Conservation (phyloP, 2,797 vertebrate species). For the Coluber constrictor region DNA sequence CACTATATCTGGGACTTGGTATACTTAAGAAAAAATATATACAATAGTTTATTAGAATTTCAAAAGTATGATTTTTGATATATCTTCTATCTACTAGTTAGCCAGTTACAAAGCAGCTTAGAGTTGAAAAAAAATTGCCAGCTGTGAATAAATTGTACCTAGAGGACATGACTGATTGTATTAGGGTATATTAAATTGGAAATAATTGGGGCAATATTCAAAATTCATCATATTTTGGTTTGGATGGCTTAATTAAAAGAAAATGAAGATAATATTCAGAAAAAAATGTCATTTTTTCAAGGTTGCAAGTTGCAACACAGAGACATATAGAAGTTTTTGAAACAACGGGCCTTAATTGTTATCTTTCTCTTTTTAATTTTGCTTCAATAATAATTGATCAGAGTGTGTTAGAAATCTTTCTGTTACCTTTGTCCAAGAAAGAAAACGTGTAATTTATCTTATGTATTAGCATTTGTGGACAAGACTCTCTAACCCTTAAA, state of each 20-base stretch:
- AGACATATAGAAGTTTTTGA: neutral
- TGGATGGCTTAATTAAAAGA: constrained; percentile 48
- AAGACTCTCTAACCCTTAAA: constrained; percentile 27
- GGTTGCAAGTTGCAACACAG: neutral
- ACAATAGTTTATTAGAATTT: constrained; percentile 20
- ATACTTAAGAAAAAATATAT: neutral
- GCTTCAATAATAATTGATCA: constrained; percentile 43
- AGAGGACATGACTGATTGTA: constrained; percentile 33
- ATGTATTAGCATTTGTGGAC: constrained; percentile 35
- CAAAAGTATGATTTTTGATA: constrained; percentile 17
- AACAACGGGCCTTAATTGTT: constrained; percentile 26
- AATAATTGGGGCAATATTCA: constrained; percentile 27
- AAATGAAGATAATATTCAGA: constrained; percentile 9
- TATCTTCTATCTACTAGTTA: constrained; percentile 2
- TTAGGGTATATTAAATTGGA: constrained; percentile 21
- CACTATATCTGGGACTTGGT: constrained; percentile 12
- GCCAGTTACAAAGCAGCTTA: neutral
- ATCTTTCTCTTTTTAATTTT: constrained; percentile 42
- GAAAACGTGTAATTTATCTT: constrained; percentile 23
- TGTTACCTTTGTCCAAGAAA: constrained; percentile 30
- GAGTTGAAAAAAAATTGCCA: constrained; percentile 5
- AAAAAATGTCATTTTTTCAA: neutral
- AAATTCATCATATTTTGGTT: constrained; percentile 27
- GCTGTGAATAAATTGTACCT: constrained; percentile 28
- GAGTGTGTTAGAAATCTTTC: constrained; percentile 37